Evolutionary conservation across 2,888 invertebrate species (phyloP).

Genomic region (Cistogaster globosa): DNA sequence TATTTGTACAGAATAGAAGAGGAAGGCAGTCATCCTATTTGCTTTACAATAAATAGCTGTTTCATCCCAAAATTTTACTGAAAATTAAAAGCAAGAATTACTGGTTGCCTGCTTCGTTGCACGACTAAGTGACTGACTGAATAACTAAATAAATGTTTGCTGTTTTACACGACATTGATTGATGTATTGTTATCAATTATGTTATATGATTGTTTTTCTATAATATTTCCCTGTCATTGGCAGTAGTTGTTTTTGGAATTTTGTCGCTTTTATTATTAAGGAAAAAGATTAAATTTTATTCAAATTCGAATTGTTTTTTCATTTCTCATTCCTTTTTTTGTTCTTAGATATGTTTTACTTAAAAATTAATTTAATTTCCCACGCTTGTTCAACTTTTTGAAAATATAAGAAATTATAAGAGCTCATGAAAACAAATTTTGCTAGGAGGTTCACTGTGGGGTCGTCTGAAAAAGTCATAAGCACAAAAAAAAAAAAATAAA

Average conservation of each 20-base stretch:
- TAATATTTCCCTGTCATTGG: neutral
- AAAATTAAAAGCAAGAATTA: neutral
- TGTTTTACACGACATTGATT: conserved; percentile 66
- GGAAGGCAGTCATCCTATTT: neutral
- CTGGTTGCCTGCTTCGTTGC: neutral
- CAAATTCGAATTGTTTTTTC: conserved; percentile 12
- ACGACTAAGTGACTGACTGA: conserved; percentile 17
- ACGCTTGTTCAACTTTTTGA: neutral
- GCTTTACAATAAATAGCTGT: conserved; percentile 13
- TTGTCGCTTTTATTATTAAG: conserved; percentile 8
- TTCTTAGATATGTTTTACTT: neutral
- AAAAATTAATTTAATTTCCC: conserved; percentile 15
- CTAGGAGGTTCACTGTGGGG: no score
- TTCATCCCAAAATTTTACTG: conserved; percentile 3
- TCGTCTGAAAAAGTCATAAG: no score
- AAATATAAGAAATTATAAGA: conserved; percentile 12
- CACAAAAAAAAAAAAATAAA: no score
- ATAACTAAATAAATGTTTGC: conserved; percentile 57
- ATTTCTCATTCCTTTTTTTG: neutral
- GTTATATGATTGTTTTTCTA: conserved; percentile 38
- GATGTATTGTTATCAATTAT: conserved; percentile 71
- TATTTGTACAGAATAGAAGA: neutral
- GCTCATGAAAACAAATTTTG: neutral
- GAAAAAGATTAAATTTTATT: conserved; percentile 51
- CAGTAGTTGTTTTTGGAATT: neutral